phyloP scores from a whole-genome alignment of 2,113 vertebrate species.

The Shinisaurus crocodilurus region DNA sequence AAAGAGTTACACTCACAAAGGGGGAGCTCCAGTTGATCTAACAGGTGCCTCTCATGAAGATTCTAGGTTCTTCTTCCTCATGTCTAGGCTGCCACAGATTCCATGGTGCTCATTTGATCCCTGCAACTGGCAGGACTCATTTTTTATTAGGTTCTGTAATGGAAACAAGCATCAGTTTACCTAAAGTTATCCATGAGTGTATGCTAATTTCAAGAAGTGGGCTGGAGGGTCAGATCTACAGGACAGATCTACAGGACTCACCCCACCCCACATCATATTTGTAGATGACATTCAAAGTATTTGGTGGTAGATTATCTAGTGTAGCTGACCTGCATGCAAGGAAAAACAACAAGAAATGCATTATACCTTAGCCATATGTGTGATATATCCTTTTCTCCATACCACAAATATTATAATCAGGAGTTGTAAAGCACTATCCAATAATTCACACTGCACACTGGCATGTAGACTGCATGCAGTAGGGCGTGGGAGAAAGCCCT shows the following conservation, averaged over 20 bases:
- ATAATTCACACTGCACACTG: too few species aligned
- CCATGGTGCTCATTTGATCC: not conserved
- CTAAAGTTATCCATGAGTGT: not conserved
- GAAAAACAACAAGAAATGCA: not conserved
- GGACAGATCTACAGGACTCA: not conserved
- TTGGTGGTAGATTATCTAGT: not conserved
- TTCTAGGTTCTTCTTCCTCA: not conserved
- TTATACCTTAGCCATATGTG: not conserved
- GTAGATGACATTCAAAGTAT: not conserved
- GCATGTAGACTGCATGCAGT: too few species aligned
- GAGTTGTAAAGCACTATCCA: too few species aligned
- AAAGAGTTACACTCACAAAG: not conserved
- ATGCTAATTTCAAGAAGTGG: too few species aligned
- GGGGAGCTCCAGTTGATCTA: not conserved
- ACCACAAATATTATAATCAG: too few species aligned
- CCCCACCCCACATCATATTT: not conserved
- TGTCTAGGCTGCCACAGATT: constrained; percentile 17
- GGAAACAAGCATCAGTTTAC: not conserved
- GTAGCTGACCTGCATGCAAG: fast-evolving
- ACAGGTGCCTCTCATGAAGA: constrained; percentile 14
- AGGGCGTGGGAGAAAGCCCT: too few species aligned
- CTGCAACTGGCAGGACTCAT: too few species aligned
- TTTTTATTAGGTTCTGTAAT: not conserved
- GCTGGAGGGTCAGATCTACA: too few species aligned
- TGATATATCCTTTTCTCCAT: too few species aligned